Conservation (phyloP, 2,113 vertebrate genomes). For the Calyptomena viridis region DNA sequence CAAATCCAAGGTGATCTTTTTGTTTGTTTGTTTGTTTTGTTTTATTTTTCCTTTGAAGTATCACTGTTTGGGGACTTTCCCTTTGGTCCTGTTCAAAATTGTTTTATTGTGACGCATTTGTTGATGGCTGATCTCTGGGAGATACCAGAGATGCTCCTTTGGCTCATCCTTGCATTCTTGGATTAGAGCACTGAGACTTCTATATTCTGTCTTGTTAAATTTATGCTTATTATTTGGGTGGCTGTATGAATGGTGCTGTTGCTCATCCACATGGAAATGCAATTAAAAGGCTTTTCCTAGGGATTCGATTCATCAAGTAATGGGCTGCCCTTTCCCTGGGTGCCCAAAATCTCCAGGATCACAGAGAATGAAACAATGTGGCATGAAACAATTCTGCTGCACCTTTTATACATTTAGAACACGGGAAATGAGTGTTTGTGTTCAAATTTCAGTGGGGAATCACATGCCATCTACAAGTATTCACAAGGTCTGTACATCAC, state of each 20-base stretch:
- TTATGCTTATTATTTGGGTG: slow-evolving; percentile 47
- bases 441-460: neutral
- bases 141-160: slow-evolving; percentile 32
- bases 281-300: slow-evolving; percentile 24
- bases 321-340: neutral
- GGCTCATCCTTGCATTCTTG: slow-evolving; percentile 60
- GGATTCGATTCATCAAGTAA: neutral
- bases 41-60: slow-evolving; percentile 1
- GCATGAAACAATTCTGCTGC: neutral
- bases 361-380: neutral
- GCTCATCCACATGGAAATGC: slow-evolving; percentile 40
- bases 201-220: slow-evolving; percentile 75
- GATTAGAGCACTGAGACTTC: slow-evolving; percentile 59
- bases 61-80: slow-evolving; percentile 18
- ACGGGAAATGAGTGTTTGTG: neutral
- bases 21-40: neutral
- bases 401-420: neutral
- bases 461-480: neutral
- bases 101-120: slow-evolving; percentile 40
- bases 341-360: neutral
- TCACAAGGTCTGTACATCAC: neutral
- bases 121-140: neutral
- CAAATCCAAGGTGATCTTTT: neutral
- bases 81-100: neutral
- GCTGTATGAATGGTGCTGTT: slow-evolving; percentile 18